A percentile compares a stretch with the other conserved stretches of the same genome.
phyloP scores from a whole-genome alignment of 2,113 vertebrate genomes.

The Gasterosteus aculeatus region DNA sequence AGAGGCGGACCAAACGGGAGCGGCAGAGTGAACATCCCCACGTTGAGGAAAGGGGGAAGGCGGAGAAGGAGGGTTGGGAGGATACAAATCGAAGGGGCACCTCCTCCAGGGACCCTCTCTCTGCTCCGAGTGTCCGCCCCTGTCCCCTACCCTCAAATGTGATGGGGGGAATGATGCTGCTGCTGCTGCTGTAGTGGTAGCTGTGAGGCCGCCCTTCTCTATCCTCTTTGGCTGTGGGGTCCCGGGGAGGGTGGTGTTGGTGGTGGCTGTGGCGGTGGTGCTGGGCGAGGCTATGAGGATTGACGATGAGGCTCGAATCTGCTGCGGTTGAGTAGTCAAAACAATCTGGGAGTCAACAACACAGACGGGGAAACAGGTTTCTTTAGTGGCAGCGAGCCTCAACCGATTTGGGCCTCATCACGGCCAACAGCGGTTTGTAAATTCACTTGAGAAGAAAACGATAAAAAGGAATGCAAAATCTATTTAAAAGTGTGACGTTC shows the following conservation, averaged over 20 bases:
- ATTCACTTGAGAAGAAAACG: background rate
- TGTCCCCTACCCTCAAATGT: conserved; percentile 98
- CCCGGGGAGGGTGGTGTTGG: conserved; percentile 82
- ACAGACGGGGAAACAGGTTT: conserved; percentile 86
- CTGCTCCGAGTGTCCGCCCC: conserved; percentile 85
- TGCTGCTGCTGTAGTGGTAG: conserved; percentile 73
- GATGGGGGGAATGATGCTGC: conserved; percentile 89
- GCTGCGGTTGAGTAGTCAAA: conserved; percentile 98
- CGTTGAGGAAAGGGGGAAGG: conserved; percentile 55
- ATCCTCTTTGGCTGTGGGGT: conserved; percentile 89
- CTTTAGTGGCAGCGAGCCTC: conserved; percentile 69
- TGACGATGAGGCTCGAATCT: conserved; percentile 92
- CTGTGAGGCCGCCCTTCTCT: conserved; percentile 89
- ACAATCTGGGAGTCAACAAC: conserved; percentile 99
- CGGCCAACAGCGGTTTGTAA: conserved; percentile 34
- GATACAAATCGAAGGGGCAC: conserved; percentile 70
- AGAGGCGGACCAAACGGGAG: conserved; percentile 61
- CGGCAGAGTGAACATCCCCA: conserved; percentile 63
- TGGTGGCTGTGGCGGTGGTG: conserved; percentile 39
- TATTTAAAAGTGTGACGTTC: background rate
- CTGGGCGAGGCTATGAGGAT: conserved; percentile 88
- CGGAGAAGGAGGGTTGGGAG: conserved; percentile 67
- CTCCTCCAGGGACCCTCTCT: conserved; percentile 83
- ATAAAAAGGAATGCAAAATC: background rate
- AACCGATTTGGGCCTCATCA: conserved; percentile 32